phyloP scores from a whole-genome alignment of 2,113 vertebrate species.

The Periophthalmus modestus region DNA sequence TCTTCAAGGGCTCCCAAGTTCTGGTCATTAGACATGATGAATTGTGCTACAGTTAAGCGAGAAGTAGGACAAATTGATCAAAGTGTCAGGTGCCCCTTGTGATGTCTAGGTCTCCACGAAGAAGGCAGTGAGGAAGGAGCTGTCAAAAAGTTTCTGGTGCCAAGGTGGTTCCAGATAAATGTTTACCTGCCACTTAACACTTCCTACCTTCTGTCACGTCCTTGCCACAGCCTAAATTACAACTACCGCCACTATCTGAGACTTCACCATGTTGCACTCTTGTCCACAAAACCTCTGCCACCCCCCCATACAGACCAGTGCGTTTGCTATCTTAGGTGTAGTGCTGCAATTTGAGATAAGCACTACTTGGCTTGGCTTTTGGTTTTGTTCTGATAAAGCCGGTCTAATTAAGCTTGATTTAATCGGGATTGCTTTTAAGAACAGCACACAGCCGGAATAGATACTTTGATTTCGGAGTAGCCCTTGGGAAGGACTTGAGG shows the following conservation, averaged over 20 bases:
- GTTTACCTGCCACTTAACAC: slow-evolving; percentile 71
- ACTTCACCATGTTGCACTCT: slow-evolving; percentile 44
- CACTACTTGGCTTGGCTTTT: slow-evolving; percentile 68
- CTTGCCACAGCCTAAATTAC: slow-evolving; percentile 61
- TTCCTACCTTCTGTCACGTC: slow-evolving; percentile 47
- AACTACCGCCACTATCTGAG: slow-evolving; percentile 18
- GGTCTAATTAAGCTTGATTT: slow-evolving; percentile 83
- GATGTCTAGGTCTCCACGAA: slow-evolving; percentile 72
- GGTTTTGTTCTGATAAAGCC: slow-evolving; percentile 76
- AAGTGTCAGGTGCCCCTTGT: slow-evolving; percentile 82
- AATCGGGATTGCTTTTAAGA: slow-evolving; percentile 78
- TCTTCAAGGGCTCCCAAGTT: slow-evolving; percentile 65
- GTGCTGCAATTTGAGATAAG: slow-evolving; percentile 77
- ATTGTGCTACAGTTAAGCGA: slow-evolving; percentile 78
- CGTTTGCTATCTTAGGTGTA: slow-evolving; percentile 67
- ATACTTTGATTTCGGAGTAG: slow-evolving; percentile 75
- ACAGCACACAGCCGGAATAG: slow-evolving; percentile 64
- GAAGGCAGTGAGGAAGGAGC: slow-evolving; percentile 70
- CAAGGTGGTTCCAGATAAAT: slow-evolving; percentile 70
- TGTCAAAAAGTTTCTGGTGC: slow-evolving; percentile 71
- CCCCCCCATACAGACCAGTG: slow-evolving; percentile 53
- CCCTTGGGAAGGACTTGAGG: slow-evolving; percentile 70
- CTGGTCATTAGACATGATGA: slow-evolving; percentile 81
- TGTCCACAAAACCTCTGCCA: slow-evolving; percentile 51
- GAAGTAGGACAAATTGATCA: slow-evolving; percentile 84